Percentiles rank a stretch among this genome's conserved stretches.
Conservation (phyloP, 2,797 vertebrate species). For the Todus mexicanus region DNA sequence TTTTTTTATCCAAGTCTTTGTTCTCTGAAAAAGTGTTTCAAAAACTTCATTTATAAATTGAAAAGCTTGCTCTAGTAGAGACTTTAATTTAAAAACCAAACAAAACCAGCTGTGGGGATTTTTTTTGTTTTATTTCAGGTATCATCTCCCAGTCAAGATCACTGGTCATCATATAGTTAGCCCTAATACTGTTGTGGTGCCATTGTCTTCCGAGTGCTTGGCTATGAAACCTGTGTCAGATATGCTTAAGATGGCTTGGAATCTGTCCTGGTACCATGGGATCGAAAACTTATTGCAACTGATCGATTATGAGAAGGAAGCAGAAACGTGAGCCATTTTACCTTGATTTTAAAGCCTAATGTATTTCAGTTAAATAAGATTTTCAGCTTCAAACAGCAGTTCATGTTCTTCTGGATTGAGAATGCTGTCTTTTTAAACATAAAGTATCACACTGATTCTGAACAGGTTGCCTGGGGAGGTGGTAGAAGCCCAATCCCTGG, state of each 20-base stretch:
- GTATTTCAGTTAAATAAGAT: neutral
- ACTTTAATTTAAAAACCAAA: neutral
- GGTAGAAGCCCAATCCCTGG: too few relatives aligned
- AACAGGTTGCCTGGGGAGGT: too few relatives aligned
- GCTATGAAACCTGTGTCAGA: constrained; percentile 77
- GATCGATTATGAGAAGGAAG: constrained; percentile 26
- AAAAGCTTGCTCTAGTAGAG: neutral
- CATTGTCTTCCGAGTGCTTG: constrained; percentile 82
- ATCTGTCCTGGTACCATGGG: constrained; percentile 88
- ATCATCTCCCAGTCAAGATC: constrained; percentile 84
- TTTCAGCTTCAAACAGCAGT: neutral
- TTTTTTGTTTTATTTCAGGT: constrained; percentile 56
- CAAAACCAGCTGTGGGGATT: neutral
- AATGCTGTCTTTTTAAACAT: neutral
- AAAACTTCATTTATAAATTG: neutral
- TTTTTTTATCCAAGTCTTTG: neutral
- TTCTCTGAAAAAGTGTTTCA: neutral
- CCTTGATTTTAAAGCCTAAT: neutral
- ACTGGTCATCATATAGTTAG: constrained; percentile 88
- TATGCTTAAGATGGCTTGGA: constrained; percentile 89
- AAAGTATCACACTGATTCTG: neutral
- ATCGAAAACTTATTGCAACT: constrained; percentile 78
- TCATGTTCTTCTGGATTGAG: neutral
- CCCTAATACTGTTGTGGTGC: constrained; percentile 83
- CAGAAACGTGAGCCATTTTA: constrained; percentile 76